phyloP scores from a whole-genome alignment of 35 echinoderm and acorn worm species.

The Lytechinus pictus region DNA sequence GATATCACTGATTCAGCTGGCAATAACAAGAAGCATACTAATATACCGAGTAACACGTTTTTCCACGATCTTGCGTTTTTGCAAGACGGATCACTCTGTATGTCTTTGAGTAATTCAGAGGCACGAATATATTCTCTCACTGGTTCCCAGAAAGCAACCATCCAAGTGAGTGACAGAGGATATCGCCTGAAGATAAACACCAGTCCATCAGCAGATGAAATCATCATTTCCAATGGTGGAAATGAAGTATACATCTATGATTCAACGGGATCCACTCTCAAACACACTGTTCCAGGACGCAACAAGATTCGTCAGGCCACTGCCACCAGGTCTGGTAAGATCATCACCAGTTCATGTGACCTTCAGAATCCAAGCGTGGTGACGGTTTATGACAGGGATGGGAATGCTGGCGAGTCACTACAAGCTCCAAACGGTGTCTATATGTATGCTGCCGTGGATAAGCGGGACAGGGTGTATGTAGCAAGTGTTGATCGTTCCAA shows the following conservation, averaged over 20 bases:
- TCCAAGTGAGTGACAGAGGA: too few species aligned
- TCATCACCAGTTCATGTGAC: not conserved
- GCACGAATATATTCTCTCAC: too few species aligned
- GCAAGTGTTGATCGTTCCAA: not conserved
- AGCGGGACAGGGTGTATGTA: slow-evolving; percentile 39
- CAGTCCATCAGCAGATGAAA: not conserved
- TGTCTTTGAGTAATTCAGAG: too few species aligned
- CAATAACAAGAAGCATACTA: not conserved
- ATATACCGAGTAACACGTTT: not conserved
- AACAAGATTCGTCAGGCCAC: not conserved
- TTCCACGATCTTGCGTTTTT: not conserved
- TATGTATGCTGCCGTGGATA: slow-evolving; percentile 16
- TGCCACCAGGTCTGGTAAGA: not conserved
- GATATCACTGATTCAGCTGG: slow-evolving; percentile 9
- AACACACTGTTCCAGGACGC: not conserved
- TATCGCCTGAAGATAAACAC: too few species aligned
- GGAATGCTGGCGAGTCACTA: not conserved
- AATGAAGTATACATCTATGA: slow-evolving; percentile 27
- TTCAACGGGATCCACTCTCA: not conserved
- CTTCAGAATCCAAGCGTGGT: not conserved
- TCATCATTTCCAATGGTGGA: not conserved
- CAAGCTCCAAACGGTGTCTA: not conserved
- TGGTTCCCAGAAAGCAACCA: too few species aligned
- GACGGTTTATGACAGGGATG: slow-evolving; percentile 39
- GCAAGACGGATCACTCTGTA: not conserved